phyloP scores from a whole-genome alignment of 2,113 vertebrate species.

The Hippocampus mohnikei region DNA sequence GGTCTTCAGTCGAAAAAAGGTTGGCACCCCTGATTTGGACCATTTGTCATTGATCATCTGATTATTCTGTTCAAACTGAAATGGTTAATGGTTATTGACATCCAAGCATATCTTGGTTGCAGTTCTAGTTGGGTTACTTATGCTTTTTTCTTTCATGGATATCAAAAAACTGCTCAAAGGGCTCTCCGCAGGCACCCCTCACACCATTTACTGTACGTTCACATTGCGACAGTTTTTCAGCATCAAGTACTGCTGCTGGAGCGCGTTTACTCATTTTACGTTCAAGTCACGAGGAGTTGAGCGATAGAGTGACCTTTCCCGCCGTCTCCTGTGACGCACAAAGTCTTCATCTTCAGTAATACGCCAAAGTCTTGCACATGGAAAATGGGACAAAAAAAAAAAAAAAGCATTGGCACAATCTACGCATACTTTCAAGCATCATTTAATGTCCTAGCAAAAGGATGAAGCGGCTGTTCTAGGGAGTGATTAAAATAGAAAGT shows the following conservation, averaged over 20 bases:
- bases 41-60: too few species aligned
- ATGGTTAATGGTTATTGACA: too few species aligned
- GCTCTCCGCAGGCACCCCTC: too few species aligned
- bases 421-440: slow-evolving; percentile 61
- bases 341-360: background rate
- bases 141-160: too few species aligned
- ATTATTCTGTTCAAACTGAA: too few species aligned
- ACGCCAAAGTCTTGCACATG: background rate
- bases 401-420: slow-evolving; percentile 50
- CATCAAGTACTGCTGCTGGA: background rate
- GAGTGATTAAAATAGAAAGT: slow-evolving; percentile 65
- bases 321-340: background rate
- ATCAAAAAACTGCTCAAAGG: too few species aligned
- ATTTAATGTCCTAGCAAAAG: slow-evolving; percentile 65
- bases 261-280: too few species aligned
- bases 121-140: too few species aligned
- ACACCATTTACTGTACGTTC: too few species aligned
- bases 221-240: too few species aligned
- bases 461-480: slow-evolving; percentile 55
- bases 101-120: background rate
- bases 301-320: background rate
- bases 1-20: too few species aligned
- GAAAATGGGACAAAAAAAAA: slow-evolving; percentile 16
- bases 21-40: too few species aligned
- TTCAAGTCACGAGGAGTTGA: background rate